Conservation (phyloP, 2,888 invertebrate genomes). For the Macroteleia sp. region DNA sequence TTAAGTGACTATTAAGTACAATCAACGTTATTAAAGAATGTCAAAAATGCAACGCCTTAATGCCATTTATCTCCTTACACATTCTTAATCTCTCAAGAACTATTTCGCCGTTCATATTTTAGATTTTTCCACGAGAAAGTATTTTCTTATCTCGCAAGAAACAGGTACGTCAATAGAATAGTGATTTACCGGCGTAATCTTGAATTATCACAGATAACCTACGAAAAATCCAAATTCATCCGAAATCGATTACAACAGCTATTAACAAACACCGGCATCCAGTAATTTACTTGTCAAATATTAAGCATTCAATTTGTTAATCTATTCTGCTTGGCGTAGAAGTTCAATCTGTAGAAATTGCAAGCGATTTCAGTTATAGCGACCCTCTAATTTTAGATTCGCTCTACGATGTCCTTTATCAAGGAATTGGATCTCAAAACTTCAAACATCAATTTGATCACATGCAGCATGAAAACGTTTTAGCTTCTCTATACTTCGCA, state of each 20-base stretch:
- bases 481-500: slow-evolving; percentile 17
- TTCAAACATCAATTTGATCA: slow-evolving; percentile 44
- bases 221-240: slow-evolving; percentile 39
- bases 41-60: neutral
- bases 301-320: slow-evolving; percentile 50
- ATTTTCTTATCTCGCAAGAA: slow-evolving; percentile 32
- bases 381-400: slow-evolving; percentile 46
- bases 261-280: slow-evolving; percentile 40
- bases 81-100: slow-evolving; percentile 1
- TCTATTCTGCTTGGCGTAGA: slow-evolving; percentile 32
- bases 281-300: slow-evolving; percentile 47
- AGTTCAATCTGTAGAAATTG: slow-evolving; percentile 43
- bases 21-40: too few relatives aligned
- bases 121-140: slow-evolving; percentile 22
- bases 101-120: slow-evolving; percentile 29
- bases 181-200: slow-evolving; percentile 12
- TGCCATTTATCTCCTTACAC: neutral
- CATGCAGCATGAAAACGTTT: slow-evolving; percentile 32
- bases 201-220: slow-evolving; percentile 28
- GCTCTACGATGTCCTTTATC: slow-evolving; percentile 40
- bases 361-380: slow-evolving; percentile 38
- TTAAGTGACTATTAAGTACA: too few relatives aligned
- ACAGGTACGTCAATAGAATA: slow-evolving; percentile 36
- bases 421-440: slow-evolving; percentile 49
- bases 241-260: slow-evolving; percentile 31